Base-by-base conservation (phyloP, 2,797 vertebrate species). In the Anguilla megastoma region DNA sequence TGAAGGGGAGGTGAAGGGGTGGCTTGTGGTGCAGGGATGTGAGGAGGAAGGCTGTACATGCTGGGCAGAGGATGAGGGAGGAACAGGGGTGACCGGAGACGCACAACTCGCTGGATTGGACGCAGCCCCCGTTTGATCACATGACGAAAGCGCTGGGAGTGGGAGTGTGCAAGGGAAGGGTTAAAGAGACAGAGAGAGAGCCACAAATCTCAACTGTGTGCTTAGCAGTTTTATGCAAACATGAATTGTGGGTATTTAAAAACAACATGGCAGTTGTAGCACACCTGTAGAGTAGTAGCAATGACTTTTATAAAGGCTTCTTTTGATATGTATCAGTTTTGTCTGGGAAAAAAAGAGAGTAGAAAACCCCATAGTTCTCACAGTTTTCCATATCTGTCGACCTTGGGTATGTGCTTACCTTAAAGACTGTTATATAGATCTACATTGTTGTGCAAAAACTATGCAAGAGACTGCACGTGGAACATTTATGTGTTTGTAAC, bases 131-230 rank as follows among this genome's bases (percentile, higher is more conserved):
- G 54, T 66, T 24, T 10, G 85, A 66, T 10, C 76, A 84, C 24
- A n/a, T 86, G 86, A 33, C 88, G 30, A 86, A 89, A 89, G 56
- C 45, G 66, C 52, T n/a, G 50, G 9, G 69, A 18, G 71, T 18
- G 71, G 71, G 52, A 36, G 27, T 41, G 71, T 14, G 9, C 33
- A 30, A 83, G n/a, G 16, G 66, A 86, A 30, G 50, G 18, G 30
- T 84, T 66, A 71, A 71, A 66, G 27, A 41, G 33, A 66, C 7
- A 45, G 60, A 41, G 18, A 74, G 87, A 14, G n/a, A 14, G 74
- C 10, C 21, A 82, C 1, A 18, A 9, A 10, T 48, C 79, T 82
- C 21, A 82, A 45, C 45, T 16, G 18, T 82, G 41, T 24, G 79
- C 45, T 50, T 82, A 2, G 45, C 45, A 45, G 45, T 48, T 82